Base-by-base conservation (phyloP, 2,888 invertebrate genomes). In the Aleiodes leptofemur region DNA sequence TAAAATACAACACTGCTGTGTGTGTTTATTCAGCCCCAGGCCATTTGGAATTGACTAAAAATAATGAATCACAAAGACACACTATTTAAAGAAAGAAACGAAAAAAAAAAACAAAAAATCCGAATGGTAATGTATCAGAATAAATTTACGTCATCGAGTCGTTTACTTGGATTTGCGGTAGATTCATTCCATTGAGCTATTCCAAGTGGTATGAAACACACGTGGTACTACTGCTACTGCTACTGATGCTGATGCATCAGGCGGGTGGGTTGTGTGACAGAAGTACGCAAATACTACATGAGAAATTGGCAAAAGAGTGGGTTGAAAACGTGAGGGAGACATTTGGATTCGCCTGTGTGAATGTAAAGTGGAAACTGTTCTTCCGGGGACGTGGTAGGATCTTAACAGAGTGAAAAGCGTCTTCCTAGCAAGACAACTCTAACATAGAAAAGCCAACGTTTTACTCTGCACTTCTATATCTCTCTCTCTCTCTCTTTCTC, bases 341-440 rank as follows among this genome's bases (percentile, higher is more conserved):
- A 48, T 23, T 16, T 23, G 23, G 16, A 43, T 23, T 76, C 71
- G 69, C 66, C 55, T 68, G 73, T 68, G 73, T 61, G 76, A 69
- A 76, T 72, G 75, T 72, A 69, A 75, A 79, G 72, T 76, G 76
- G 74, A 76, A 77, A 76, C 72, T 77, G 78, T 78, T 79, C 74
- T 74, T 77, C 75, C 74, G 74, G 73, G 73, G 57, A 77, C 74
- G 72, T 73, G 66, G 76, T 72, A 64, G 69, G 76, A 76, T 80
- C 70, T 77, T 77, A 53, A 72, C 74, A 74, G 77, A 68, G 70
- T 74, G 71, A 74, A 76, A 76, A 76, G 69, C 76, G 74, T 72
- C 76, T 69, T 71, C 55, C 55, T 50, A 68, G 72, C 74, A 71
- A 76, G 79, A 72, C 80, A 79, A 64, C 80, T 83, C 80, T 77